These are phyloP conservation scores for Balanococcus diminutus DNA, from an alignment of 2,888 invertebrate species.

Conservation along the genomic window DNA sequence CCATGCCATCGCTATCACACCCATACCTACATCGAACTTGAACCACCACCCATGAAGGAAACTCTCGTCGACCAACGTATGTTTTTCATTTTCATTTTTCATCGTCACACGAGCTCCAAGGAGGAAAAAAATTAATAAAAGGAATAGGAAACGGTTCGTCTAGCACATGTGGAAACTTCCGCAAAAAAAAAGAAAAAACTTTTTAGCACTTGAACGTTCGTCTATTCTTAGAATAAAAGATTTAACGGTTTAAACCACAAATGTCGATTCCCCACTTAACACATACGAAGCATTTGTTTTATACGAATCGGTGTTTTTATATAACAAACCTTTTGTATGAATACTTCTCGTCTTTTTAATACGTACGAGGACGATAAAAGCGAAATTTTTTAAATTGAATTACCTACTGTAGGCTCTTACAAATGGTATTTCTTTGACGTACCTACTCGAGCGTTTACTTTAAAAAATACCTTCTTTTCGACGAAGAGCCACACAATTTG, in stretches of 20 bases:
- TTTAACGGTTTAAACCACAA: slow-evolving; percentile 16
- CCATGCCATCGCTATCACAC: not conserved
- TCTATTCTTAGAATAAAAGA: not conserved
- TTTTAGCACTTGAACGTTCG: not conserved
- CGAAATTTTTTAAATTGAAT: slow-evolving; percentile 1
- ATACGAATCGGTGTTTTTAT: not conserved
- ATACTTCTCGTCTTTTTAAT: not conserved
- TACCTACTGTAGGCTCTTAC: not conserved
- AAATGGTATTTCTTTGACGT: not conserved
- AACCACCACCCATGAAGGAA: slow-evolving; percentile 18
- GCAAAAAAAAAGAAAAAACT: not conserved
- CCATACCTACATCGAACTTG: not conserved
- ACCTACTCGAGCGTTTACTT: not conserved
- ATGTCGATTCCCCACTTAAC: not conserved
- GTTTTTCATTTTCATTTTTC: slow-evolving; percentile 19
- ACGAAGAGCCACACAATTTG: no score
- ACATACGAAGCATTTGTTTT: not conserved
- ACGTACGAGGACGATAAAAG: not conserved
- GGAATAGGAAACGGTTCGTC: slow-evolving; percentile 8
- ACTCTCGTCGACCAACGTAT: slow-evolving; percentile 9
- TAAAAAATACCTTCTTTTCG: not conserved
- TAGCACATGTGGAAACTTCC: slow-evolving; percentile 22
- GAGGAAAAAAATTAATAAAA: not conserved
- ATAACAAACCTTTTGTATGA: not conserved
- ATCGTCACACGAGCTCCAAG: not conserved